Base-by-base conservation (phyloP, 2,888 invertebrate species). In the Ptychoptera contaminata region DNA sequence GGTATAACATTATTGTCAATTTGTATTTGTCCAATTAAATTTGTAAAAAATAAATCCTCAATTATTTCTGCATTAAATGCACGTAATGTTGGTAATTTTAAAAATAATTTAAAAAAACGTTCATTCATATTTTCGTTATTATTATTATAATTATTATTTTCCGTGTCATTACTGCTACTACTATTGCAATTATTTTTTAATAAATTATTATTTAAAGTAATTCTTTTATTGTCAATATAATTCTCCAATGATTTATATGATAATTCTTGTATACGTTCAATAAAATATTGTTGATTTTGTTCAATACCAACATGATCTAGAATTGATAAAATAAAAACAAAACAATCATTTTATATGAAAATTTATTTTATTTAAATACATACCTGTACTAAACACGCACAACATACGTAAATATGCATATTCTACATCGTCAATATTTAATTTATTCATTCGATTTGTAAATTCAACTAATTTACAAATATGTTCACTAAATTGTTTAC, bases 1-100 rank as follows among this genome's bases (percentile, higher is more conserved):
- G 94, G 94, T 63, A 97, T 85, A 53, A 96, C 86, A 58, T 85
- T 88, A 23, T n/a, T n/a, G 59, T 96, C 92, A 48, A 97, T 92
- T 67, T 91, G 88, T 54, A 96, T 86, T 62, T 84, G 86, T 6
- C 92, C 93, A 40, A 92, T 80, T 49, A 93, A 75, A 42, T 86
- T 88, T 4, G 88, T 82, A 60, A 94, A 93, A 71, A 93, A 93
- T 44, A 93, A 72, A 58, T 93, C 92, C 63, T 93, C 93, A 44
- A 93, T 70, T 48, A 85, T 74, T 11, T 78, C 68, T 2, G 83
- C 79, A 46, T 82, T 76, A 59, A 83, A 77, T 52, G 78, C 75
- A 52, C 82, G 71, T 16, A 86, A 64, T 6, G 79, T 77, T 1
- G 83, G 76, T 47, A 92, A 71, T 59, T 79, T 76, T 16, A 61